Base-by-base conservation (phyloP, 2,113 vertebrate genomes). In the Eolophus roseicapilla region DNA sequence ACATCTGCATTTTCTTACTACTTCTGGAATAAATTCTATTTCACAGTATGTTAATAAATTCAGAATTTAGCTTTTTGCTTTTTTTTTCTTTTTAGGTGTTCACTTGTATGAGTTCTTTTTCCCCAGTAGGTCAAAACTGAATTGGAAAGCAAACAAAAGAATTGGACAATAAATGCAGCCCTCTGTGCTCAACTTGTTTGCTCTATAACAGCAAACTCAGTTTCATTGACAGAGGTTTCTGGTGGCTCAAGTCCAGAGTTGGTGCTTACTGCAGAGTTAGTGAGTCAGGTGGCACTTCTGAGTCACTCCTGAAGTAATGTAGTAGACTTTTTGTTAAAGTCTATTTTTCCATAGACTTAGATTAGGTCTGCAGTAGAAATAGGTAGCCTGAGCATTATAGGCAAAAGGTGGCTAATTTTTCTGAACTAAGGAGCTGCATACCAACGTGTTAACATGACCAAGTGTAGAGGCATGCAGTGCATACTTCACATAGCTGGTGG, bases 261-360 rank as follows among this genome's bases (percentile, higher is more conserved):
- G 80, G 59, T 75, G 76, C 60, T 39, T 91, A 74, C 37, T 91
- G 83, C 47, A 37, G 74, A 75, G 41, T 67, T 77, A n/a, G 41
- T 84, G 89, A 94, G 57, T 95, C 88, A 80, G 77, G 88, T 95
- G 67, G 67, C 67, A 73, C 8, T 59, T 96, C 46, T 95, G 91
- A 93, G 81, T 97, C 84, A 95, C 50, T 94, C 29, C 71, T 79
- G 43, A 79, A 49, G 68, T 64, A 17, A 8, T 33, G 44, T 17
- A 31, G 28, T 62, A 70, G 77, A 85, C 59, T 77, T 65, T 33
- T 44, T 35, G 31, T 82, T 69, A 11, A 3, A 9, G 60, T 87
- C 12, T 64, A 8, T 60, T 63, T 27, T 86, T 46, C 60, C 43
- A 5, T 2, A 49, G 89, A 11, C 33, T 82, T 19, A 16, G 67